Conservation (phyloP, 2,797 vertebrate genomes). For the Gambelia wislizenii region DNA sequence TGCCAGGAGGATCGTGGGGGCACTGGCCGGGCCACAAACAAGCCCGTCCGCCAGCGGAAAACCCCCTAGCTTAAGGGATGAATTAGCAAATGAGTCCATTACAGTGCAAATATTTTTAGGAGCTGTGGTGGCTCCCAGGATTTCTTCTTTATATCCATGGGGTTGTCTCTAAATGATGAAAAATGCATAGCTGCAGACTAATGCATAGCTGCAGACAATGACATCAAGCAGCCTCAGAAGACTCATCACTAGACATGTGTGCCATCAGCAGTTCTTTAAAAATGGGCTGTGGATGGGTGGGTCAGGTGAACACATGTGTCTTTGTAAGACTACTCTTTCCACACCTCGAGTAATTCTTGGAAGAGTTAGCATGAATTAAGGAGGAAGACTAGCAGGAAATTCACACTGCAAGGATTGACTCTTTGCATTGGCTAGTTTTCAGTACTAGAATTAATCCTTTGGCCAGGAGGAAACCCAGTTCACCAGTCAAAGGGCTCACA, state of each 20-base stretch:
- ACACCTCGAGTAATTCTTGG: neutral
- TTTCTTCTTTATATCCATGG: neutral
- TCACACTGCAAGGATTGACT: neutral
- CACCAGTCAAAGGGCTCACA: neutral
- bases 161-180: too few species aligned
- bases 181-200: too few species aligned
- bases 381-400: neutral
- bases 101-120: neutral
- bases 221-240: neutral
- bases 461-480: neutral
- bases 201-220: neutral
- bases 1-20: too few species aligned
- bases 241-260: too few species aligned
- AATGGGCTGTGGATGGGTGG: neutral
- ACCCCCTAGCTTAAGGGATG: neutral
- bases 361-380: too few species aligned
- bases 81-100: constrained; percentile 10
- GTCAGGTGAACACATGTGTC: neutral
- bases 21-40: too few species aligned
- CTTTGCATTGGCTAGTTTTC: neutral
- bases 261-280: neutral
- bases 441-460: neutral
- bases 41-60: too few species aligned
- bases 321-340: neutral
- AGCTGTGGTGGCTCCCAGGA: too few species aligned